A percentile compares a stretch with the other conserved stretches of the same genome.
Conservation (phyloP, 2,888 invertebrate species). For the Linnaemya vulpina region DNA sequence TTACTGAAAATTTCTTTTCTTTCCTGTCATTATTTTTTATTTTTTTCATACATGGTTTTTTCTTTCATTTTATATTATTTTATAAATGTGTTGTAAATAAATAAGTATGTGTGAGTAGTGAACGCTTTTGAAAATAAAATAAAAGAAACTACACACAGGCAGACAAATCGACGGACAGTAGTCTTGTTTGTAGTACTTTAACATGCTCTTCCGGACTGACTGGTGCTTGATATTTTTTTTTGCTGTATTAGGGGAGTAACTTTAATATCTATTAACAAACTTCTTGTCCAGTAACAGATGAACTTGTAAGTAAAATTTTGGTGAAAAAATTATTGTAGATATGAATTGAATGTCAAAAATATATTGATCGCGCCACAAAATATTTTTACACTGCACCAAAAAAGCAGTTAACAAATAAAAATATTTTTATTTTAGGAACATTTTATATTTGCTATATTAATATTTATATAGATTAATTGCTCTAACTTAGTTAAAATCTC, state of each 20-base stretch:
- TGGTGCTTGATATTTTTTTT: neutral
- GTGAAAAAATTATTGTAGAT: no score
- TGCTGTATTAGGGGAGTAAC: neutral
- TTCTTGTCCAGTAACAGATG: no score
- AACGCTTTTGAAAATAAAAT: constrained; percentile 13
- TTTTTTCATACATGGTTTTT: neutral
- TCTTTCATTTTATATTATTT: constrained; percentile 24
- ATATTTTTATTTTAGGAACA: no score
- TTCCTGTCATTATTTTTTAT: constrained; percentile 40
- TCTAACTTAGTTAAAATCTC: no score
- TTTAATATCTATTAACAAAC: neutral
- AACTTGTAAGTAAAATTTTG: no score
- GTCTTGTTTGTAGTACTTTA: no score
- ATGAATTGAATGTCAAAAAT: no score
- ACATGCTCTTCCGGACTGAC: neutral
- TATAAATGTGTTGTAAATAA: constrained; percentile 23
- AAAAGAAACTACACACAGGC: neutral
- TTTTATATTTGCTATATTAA: no score
- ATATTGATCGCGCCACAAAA: no score
- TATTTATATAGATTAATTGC: no score
- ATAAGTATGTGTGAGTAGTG: neutral
- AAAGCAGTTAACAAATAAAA: no score
- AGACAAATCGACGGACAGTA: neutral
- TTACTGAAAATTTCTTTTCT: constrained; percentile 26
- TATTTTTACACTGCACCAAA: no score